Percentiles rank a stretch among this genome's conserved stretches.
phyloP scores from a whole-genome alignment of 2,888 invertebrate species.

The Meiosimyza platycephala region DNA sequence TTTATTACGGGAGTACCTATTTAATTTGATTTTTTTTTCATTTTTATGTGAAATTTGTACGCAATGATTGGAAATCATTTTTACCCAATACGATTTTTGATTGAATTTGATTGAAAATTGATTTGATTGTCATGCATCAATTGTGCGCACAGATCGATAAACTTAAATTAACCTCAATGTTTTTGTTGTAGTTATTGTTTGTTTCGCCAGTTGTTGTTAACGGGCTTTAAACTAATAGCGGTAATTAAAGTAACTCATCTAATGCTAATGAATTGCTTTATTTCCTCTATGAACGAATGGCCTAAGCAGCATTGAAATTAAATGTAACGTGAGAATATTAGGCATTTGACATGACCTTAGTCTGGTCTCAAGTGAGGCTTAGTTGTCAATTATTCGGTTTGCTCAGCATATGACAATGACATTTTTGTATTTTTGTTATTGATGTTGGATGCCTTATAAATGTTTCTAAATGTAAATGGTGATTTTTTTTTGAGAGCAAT shows the following conservation, averaged over 20 bases:
- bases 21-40: conserved; percentile 5
- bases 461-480: no score
- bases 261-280: background rate
- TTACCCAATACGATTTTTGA: conserved; percentile 10
- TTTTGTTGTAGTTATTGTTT: conserved; percentile 8
- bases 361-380: background rate
- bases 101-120: conserved; percentile 17
- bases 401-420: no score
- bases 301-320: conserved; percentile 9
- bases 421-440: no score
- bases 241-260: conserved; percentile 1
- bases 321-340: conserved; percentile 26
- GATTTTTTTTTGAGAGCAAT: no score
- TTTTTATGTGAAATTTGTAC: conserved; percentile 3
- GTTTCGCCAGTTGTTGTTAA: background rate
- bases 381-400: no score
- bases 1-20: background rate
- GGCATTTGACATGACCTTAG: conserved; percentile 22
- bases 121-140: conserved; percentile 5
- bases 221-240: background rate
- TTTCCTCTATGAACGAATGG: background rate
- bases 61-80: conserved; percentile 29
- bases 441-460: no score
- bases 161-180: background rate
- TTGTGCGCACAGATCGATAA: background rate